Evolutionary conservation across 2,113 vertebrate genomes (phyloP), one percentile per base, ranked within the genome.

Genomic region (Psephotus haematonotus): DNA sequence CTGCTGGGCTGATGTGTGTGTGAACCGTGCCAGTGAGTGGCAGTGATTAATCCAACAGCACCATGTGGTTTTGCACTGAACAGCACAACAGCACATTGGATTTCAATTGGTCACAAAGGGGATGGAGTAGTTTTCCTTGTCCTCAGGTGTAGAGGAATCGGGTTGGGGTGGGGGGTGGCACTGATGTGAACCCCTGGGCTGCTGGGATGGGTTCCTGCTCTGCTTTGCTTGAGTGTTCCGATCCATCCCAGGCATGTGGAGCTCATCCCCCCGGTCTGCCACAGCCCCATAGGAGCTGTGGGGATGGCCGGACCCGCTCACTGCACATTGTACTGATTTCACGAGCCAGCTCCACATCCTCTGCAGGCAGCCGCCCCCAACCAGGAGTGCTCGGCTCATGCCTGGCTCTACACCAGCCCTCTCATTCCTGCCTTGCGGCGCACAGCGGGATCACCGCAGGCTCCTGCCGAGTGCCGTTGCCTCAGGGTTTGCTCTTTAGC

Each of bases 1-100:
- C 88, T 92, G 89, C 94, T 96, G 94, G 70, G 93, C 68, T 97
- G 94, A 78, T 86, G 91, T 60, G 64, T 65, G 76, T 96, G 86
- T 70, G 95, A 92, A 81, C 84, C 29, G 6, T 2, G 1, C 7
- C 76, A 47, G 76, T 25, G 90, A 95, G 82, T 62, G 83, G 88
- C 93, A 87, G 80, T 82, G 93, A 97, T 96, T 93, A 94, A 96
- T 96, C 93, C 83, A 72, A 2, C 77, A 17, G 59, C 81, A 43
- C 80, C 62, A 4, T 2, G 80, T 59, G 92, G 93, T 88, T 67
- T 65, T 88, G 75, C 41, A 35, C 80, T 52, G 62, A 71, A 11
- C 3, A 1, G 46, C 46, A 47, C 69, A 44, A 70, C 67, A 55
- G 62, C 37, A 7, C 0, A 0, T 2, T 33, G 63, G 37, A 33